Conservation (phyloP, 2,113 vertebrate species). For the Thalassoma bifasciatum region DNA sequence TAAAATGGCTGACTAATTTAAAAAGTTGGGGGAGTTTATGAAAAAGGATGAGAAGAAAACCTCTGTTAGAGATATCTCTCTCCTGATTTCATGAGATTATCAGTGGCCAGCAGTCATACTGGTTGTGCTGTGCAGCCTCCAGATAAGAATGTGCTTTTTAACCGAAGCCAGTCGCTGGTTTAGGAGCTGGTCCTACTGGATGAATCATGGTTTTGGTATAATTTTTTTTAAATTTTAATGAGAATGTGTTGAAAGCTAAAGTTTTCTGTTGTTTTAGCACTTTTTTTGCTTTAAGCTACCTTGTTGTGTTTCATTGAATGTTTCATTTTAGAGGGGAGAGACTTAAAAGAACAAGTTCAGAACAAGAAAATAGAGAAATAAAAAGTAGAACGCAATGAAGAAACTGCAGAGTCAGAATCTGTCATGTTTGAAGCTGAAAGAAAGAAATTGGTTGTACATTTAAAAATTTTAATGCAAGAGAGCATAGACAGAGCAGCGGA, state of each 20-base stretch:
- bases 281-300: background rate
- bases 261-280: background rate
- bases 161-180: conserved; percentile 38
- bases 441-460: background rate
- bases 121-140: conserved; percentile 45
- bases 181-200: background rate
- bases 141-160: conserved; percentile 66
- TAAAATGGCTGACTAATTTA: conserved; percentile 7
- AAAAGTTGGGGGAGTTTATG: conserved; percentile 11
- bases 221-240: background rate
- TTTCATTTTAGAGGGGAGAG: background rate
- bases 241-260: conserved; percentile 13
- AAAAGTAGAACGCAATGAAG: background rate
- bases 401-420: background rate
- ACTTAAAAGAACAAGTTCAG: background rate
- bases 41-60: conserved; percentile 5
- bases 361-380: background rate
- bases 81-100: conserved; percentile 63
- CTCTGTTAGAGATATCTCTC: conserved; percentile 18
- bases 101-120: conserved; percentile 55
- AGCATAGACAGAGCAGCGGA: background rate
- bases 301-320: background rate
- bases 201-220: background rate
- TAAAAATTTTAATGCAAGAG: background rate
- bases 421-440: background rate